Evolutionary conservation across 35 echinoderm and acorn worm species (phyloP).

Genomic region (Stichopus chloronotus): DNA sequence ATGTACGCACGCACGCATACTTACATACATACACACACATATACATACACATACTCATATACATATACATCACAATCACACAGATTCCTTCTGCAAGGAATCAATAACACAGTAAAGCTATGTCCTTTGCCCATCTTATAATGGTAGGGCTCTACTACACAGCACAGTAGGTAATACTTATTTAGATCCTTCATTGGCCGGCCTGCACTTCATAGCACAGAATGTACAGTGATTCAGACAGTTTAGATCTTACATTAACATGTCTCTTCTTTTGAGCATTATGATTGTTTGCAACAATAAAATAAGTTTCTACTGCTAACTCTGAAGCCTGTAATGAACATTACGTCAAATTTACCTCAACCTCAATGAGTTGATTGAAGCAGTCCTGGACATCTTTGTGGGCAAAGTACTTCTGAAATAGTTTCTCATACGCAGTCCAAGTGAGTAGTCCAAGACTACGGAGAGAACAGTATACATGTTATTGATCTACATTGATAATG

Average conservation of each 20-base stretch:
- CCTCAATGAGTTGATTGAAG: not conserved
- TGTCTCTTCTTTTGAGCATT: not conserved
- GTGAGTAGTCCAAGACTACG: not conserved
- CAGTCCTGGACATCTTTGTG: not conserved
- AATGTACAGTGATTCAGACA: not conserved
- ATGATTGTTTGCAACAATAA: not conserved
- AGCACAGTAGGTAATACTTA: not conserved
- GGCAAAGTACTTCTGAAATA: conserved; percentile 18
- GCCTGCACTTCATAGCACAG: not conserved
- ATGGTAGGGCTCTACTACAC: no score
- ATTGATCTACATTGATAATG: not conserved
- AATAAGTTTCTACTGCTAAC: no score
- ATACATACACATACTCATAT: not conserved
- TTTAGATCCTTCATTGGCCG: not conserved
- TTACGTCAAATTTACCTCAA: not conserved
- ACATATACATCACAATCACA: no score
- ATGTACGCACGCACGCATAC: no score
- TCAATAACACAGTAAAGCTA: not conserved
- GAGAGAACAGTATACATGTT: not conserved
- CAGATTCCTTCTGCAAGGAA: not conserved
- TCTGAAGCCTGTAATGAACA: no score
- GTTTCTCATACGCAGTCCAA: conserved; percentile 3
- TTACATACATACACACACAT: not conserved
- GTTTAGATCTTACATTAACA: not conserved
- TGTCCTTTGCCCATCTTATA: no score